These are phyloP conservation scores for Apis dorsata DNA, from an alignment of 1,140 invertebrate genomes.

Conservation along the genomic window DNA sequence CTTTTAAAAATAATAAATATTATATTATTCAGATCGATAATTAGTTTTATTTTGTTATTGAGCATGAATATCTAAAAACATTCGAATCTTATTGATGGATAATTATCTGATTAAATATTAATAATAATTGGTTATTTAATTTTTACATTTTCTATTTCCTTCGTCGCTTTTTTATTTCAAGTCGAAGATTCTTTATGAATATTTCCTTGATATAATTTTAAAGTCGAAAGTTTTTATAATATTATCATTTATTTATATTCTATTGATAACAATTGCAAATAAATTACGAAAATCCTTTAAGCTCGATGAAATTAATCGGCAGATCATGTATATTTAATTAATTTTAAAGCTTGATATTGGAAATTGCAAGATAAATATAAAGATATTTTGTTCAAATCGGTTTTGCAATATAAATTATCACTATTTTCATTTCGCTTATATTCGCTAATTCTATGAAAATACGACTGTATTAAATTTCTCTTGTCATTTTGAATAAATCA, in stretches of 20 bases:
- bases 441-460: background rate
- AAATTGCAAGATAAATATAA: background rate
- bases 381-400: background rate
- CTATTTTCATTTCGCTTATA: background rate
- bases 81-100: background rate
- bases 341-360: background rate
- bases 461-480: background rate
- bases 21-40: too few relatives aligned
- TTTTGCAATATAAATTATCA: background rate
- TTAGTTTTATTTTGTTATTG: background rate
- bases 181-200: background rate
- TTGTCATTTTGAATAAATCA: background rate
- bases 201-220: background rate
- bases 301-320: background rate
- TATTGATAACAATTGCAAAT: background rate
- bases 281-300: background rate
- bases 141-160: background rate
- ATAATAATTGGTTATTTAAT: background rate
- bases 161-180: background rate
- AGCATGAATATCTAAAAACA: background rate
- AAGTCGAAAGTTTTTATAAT: background rate
- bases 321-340: background rate
- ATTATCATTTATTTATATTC: background rate
- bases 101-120: conserved; percentile 18
- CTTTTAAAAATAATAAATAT: too few relatives aligned